Percentiles rank a stretch among this genome's conserved stretches.
phyloP scores from a whole-genome alignment of 2,888 invertebrate species.

The Pyrrhosoma nymphula region DNA sequence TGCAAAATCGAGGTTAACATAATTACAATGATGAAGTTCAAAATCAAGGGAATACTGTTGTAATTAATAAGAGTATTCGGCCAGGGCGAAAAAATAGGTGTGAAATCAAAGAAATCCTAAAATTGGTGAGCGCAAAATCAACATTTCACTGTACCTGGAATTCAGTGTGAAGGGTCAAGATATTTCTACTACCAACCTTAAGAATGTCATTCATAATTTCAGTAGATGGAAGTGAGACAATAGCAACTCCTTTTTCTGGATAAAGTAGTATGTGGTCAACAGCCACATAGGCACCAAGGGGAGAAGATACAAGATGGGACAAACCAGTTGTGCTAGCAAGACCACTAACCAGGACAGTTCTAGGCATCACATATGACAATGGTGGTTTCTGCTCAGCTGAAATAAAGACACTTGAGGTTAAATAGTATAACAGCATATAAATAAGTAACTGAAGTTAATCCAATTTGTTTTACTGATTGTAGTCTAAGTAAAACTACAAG shows the following conservation, averaged over 20 bases:
- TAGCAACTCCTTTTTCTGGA: slow-evolving; percentile 67
- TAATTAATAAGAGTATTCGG: no score
- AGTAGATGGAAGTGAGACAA: slow-evolving; percentile 59
- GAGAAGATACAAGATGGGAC: slow-evolving; percentile 19
- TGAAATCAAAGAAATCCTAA: no score
- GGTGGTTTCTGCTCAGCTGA: slow-evolving; percentile 63
- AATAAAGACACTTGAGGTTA: not conserved
- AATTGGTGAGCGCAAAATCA: no score
- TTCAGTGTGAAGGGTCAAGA: no score
- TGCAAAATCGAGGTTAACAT: no score
- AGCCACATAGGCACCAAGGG: slow-evolving; percentile 40
- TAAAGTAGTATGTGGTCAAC: slow-evolving; percentile 68
- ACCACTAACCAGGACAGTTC: slow-evolving; percentile 68
- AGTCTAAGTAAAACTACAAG: no score
- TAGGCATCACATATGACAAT: slow-evolving; percentile 48
- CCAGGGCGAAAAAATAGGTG: no score
- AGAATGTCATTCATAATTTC: slow-evolving; percentile 43
- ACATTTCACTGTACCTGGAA: no score
- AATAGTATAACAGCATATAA: not conserved
- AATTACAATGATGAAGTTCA: no score
- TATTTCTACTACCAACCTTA: slow-evolving; percentile 51
- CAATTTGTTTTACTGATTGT: not conserved
- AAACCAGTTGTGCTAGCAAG: slow-evolving; percentile 50
- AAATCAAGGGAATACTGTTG: no score
- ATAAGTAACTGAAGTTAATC: not conserved